phyloP scores from a whole-genome alignment of 2,888 invertebrate genomes.

The Hedya salicella region DNA sequence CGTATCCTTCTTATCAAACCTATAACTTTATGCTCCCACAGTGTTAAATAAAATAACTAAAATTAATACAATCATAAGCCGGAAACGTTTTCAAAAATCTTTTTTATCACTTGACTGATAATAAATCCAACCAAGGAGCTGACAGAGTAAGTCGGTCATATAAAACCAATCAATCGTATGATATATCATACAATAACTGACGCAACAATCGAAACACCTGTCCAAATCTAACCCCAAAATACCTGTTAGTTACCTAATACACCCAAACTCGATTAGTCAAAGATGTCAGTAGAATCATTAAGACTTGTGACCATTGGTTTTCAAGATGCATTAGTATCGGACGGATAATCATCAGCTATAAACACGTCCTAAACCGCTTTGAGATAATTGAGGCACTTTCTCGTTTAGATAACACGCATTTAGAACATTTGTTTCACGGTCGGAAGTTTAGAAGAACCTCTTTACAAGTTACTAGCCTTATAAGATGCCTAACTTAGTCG shows the following conservation, averaged over 20 bases:
- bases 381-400: conserved; percentile 37
- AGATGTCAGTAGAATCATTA: background rate
- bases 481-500: too few species aligned
- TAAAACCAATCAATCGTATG: background rate
- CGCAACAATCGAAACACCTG: conserved; percentile 31
- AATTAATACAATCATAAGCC: too few species aligned
- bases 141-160: background rate
- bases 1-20: too few species aligned
- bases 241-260: conserved; percentile 34
- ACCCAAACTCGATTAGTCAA: background rate
- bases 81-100: too few species aligned
- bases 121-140: background rate
- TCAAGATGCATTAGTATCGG: background rate
- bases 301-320: background rate
- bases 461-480: background rate
- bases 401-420: conserved; percentile 25
- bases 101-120: too few species aligned
- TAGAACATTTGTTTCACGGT: conserved; percentile 18
- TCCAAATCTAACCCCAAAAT: conserved; percentile 16
- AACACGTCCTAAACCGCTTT: conserved; percentile 32
- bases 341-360: conserved; percentile 18
- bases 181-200: conserved; percentile 17
- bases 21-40: too few species aligned
- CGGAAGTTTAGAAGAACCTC: background rate
- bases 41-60: too few species aligned